phyloP scores from a whole-genome alignment of 2,797 vertebrate species.

The Xerus rutilus region DNA sequence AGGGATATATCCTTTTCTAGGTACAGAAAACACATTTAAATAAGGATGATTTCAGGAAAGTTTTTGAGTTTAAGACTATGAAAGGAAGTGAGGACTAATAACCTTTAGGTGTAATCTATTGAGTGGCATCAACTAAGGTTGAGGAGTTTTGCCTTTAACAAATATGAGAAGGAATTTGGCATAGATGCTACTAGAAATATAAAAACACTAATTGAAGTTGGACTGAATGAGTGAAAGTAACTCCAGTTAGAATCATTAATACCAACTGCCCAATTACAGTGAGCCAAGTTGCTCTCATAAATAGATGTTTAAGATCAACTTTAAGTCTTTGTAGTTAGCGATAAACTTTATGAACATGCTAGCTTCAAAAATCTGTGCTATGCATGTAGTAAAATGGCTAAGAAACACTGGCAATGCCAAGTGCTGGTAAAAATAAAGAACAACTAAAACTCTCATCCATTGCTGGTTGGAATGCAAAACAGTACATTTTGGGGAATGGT shows the following conservation, averaged over 20 bases:
- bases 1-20: constrained; percentile 1
- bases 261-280: neutral
- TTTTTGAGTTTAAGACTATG: neutral
- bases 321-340: constrained; percentile 30
- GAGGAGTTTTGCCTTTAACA: neutral
- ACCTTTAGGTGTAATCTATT: neutral
- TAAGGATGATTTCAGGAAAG: neutral
- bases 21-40: constrained; percentile 9
- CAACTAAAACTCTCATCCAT: neutral
- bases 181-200: neutral
- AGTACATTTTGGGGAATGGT: neutral
- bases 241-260: constrained; percentile 32
- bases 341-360: neutral
- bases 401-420: neutral
- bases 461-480: neutral
- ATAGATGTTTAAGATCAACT: neutral
- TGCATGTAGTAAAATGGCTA: neutral
- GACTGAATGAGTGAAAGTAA: neutral
- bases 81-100: neutral
- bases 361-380: constrained; percentile 31
- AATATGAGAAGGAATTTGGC: neutral
- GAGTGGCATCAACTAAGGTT: neutral
- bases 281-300: neutral
- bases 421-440: neutral
- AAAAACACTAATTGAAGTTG: neutral